Percentiles rank a stretch among this genome's conserved stretches.
These are phyloP conservation scores for Synodontis membranacea DNA, from an alignment of 2,113 vertebrate genomes.

Conservation along the genomic window DNA sequence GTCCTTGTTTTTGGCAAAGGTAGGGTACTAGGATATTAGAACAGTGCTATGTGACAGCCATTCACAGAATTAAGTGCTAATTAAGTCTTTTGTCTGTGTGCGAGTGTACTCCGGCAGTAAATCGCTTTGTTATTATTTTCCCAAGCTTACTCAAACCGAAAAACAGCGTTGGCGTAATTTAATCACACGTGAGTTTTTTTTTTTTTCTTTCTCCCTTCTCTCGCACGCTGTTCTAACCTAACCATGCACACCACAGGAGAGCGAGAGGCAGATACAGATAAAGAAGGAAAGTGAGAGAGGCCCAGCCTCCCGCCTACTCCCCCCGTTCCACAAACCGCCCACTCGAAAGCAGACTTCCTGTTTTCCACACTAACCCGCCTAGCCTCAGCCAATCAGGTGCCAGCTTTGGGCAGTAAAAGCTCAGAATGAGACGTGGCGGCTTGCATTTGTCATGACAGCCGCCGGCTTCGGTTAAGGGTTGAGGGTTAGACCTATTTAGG, in stretches of 20 bases:
- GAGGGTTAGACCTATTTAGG: constrained; percentile 19
- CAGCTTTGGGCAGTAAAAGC: constrained; percentile 64
- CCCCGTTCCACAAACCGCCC: constrained; percentile 71
- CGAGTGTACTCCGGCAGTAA: constrained; percentile 43
- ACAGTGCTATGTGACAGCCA: background rate
- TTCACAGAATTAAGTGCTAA: constrained; percentile 3
- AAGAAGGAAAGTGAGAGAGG: constrained; percentile 36
- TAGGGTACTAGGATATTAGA: background rate
- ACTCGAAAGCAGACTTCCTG: constrained; percentile 76
- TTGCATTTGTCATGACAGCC: constrained; percentile 66
- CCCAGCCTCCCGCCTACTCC: constrained; percentile 65
- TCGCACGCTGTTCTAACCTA: constrained; percentile 42
- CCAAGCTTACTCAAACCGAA: constrained; percentile 68
- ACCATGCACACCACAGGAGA: constrained; percentile 26
- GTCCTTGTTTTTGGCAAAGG: background rate
- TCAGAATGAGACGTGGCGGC: constrained; percentile 62
- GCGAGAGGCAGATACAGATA: constrained; percentile 37
- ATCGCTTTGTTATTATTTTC: constrained; percentile 55
- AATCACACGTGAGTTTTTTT: constrained; percentile 68
- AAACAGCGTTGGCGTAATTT: constrained; percentile 69
- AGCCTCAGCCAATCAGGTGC: constrained; percentile 67
- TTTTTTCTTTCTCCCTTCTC: constrained; percentile 57
- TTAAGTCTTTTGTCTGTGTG: constrained; percentile 41
- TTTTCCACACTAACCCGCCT: constrained; percentile 72
- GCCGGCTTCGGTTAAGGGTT: constrained; percentile 48